Conservation (phyloP, 2,888 invertebrate genomes). For the Tryphoninae sp. region DNA sequence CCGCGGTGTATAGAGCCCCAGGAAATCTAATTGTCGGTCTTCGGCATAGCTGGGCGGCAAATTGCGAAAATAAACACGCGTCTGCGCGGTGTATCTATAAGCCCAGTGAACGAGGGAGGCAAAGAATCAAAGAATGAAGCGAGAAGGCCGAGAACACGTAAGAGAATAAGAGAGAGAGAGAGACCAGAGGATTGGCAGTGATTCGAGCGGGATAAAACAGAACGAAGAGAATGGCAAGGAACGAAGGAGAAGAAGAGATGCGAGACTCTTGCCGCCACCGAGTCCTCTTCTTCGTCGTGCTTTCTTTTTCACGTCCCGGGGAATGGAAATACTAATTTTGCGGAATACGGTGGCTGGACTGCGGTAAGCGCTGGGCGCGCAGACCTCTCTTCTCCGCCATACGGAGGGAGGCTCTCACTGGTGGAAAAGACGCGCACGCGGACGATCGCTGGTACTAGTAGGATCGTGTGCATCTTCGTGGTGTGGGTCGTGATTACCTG, state of each 20-base stretch:
- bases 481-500: conserved; percentile 80
- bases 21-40: conserved; percentile 81
- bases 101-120: conserved; percentile 68
- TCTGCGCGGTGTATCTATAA: conserved; percentile 66
- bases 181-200: conserved; percentile 53
- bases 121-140: conserved; percentile 65
- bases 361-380: conserved; percentile 78
- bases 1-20: conserved; percentile 66
- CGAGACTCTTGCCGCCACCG: conserved; percentile 56
- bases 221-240: conserved; percentile 43
- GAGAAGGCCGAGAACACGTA: conserved; percentile 44
- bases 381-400: conserved; percentile 45
- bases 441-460: conserved; percentile 55
- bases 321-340: conserved; percentile 82
- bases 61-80: conserved; percentile 80
- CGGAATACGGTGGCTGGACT: conserved; percentile 81
- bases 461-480: conserved; percentile 69
- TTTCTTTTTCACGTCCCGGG: conserved; percentile 71
- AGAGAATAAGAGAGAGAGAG: conserved; percentile 28
- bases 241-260: conserved; percentile 43
- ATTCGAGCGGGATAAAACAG: conserved; percentile 58
- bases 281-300: conserved; percentile 57
- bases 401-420: conserved; percentile 21
- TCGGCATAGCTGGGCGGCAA: conserved; percentile 72
- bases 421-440: conserved; percentile 58